Percentiles rank a stretch among this genome's conserved stretches.
phyloP scores from a whole-genome alignment of 2,113 vertebrate genomes.

The Sturnus vulgaris region DNA sequence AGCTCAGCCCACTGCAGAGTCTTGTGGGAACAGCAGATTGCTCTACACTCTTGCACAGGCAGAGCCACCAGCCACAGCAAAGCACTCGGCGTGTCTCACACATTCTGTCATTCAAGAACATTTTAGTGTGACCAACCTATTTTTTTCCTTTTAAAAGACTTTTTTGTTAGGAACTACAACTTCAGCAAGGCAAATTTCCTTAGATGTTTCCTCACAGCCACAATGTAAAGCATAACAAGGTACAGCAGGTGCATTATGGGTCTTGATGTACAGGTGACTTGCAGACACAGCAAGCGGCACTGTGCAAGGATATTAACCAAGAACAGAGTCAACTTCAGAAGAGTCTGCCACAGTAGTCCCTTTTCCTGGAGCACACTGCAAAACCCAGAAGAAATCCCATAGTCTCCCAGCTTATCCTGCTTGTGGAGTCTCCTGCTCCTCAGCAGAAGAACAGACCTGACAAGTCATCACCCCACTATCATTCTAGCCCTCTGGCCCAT shows the following conservation, averaged over 20 bases:
- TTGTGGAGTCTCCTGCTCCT: neutral
- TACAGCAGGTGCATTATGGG: neutral
- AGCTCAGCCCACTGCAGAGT: neutral
- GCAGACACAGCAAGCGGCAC: neutral
- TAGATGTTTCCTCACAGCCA: neutral
- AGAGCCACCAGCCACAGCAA: neutral
- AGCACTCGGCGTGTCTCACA: fast-evolving
- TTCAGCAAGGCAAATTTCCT: neutral
- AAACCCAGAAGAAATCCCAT: neutral
- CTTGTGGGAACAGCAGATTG: neutral
- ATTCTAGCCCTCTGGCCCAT: neutral
- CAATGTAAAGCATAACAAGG: neutral
- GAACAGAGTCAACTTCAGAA: neutral
- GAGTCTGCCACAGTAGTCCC: neutral
- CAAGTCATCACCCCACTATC: neutral
- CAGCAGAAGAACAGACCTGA: neutral
- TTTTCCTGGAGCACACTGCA: neutral
- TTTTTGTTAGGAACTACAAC: neutral
- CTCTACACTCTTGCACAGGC: neutral
- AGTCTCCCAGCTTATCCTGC: neutral
- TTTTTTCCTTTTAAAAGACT: neutral
- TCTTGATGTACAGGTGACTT: neutral
- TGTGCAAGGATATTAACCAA: neutral
- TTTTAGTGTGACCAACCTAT: neutral
- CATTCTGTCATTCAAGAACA: neutral